Evolutionary conservation across 2,888 invertebrate species (phyloP), one percentile per base, ranked within the genome.

Genomic region (Agonopterix alstromeriana): DNA sequence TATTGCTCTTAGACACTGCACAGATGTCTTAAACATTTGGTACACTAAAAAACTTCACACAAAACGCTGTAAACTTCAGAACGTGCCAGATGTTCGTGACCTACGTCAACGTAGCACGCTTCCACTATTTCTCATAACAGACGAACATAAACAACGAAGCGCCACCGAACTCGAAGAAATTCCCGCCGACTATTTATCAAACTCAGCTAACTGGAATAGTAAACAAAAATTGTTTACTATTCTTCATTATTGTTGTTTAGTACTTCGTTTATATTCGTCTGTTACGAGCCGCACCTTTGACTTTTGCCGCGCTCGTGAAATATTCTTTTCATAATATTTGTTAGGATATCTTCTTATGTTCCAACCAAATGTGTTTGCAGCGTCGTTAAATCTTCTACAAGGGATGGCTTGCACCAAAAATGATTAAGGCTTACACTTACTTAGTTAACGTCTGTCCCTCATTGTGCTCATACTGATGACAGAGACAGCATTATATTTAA

Each of bases 81-180:
- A n/a, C 44, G 42, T 64, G 62, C 76, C 81, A 82, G 80, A 81
- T 82, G 82, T 61, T 65, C 72, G 60, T 73, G 81, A 81, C 81
- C 80, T 81, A 75, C 79, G 70, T 65, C 77, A 79, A 80, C 69
- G 67, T 63, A 47, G 53, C 54, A 47, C 51, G 57, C 57, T 53
- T 47, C 52, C 36, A 43, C 35, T 50, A 53, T 48, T 49, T 44
- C 47, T 48, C 42, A 52, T 47, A 45, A 14, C 40, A 45, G 36
- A 41, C 47, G 52, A 45, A 54, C 48, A 48, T 54, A 53, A 57
- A 55, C 58, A 56, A 45, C 51, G 50, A 45, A 61, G 61, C 63
- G 59, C 60, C 58, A 60, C 56, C 50, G 46, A 53, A 52, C 52
- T 47, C 50, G 54, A 48, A 55, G 53, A 55, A 56, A 49, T 55